phyloP scores from a whole-genome alignment of 2,113 vertebrate genomes.

The Nannospalax galili region DNA sequence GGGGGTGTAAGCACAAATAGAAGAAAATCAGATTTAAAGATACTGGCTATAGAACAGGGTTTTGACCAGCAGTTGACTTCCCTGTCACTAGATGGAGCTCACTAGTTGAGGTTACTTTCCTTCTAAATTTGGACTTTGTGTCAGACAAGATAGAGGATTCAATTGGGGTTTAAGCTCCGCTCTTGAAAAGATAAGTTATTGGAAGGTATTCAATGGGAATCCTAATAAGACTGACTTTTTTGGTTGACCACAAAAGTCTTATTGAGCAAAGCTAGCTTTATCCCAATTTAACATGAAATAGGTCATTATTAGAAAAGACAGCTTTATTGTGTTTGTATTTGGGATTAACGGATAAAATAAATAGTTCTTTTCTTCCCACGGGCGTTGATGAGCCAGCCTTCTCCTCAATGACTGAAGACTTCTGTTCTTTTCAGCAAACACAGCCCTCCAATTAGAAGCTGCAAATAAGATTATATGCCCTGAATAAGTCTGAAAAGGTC shows the following conservation, averaged over 20 bases:
- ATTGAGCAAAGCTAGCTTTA: slow-evolving; percentile 82
- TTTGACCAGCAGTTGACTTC: slow-evolving; percentile 73
- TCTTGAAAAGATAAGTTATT: slow-evolving; percentile 73
- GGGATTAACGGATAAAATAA: slow-evolving; percentile 86
- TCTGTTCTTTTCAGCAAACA: slow-evolving; percentile 88
- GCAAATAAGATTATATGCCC: slow-evolving; percentile 88
- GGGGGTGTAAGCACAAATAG: not conserved
- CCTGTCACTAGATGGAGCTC: slow-evolving; percentile 87
- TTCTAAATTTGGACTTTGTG: slow-evolving; percentile 14
- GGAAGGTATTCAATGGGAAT: slow-evolving; percentile 73
- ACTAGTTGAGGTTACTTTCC: slow-evolving; percentile 77
- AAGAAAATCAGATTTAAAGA: slow-evolving; percentile 17
- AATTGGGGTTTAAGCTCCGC: slow-evolving; percentile 33
- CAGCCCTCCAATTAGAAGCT: slow-evolving; percentile 86
- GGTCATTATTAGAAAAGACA: slow-evolving; percentile 86
- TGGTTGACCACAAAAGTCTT: slow-evolving; percentile 79
- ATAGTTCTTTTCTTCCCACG: slow-evolving; percentile 86
- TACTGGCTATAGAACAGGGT: accelerated
- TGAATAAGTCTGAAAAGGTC: slow-evolving; percentile 85
- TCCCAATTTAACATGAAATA: slow-evolving; percentile 85
- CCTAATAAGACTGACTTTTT: slow-evolving; percentile 77
- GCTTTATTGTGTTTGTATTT: slow-evolving; percentile 87
- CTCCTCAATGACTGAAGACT: slow-evolving; percentile 86
- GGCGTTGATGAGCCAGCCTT: slow-evolving; percentile 85
- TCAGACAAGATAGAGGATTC: not conserved